Base-by-base conservation (phyloP, 2,888 invertebrate species). In the Lasioglossum lativentre region DNA sequence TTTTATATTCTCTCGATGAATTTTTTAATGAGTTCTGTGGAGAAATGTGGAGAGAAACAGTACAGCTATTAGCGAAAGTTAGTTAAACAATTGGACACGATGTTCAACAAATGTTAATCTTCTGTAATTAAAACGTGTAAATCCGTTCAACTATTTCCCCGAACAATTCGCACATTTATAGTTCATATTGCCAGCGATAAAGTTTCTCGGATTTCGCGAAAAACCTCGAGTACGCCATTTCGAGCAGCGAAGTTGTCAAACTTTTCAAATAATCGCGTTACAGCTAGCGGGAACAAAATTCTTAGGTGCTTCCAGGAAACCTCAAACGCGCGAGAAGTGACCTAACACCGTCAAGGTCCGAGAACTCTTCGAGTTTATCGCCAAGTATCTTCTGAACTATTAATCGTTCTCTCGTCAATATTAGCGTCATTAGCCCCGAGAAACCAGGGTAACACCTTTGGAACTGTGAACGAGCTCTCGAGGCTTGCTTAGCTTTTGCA, bases 381-480 rank as follows among this genome's bases (percentile, higher is more conserved):
- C 2, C 34, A 2, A 19, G 30, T 19, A 34, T 19, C 66, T 0
- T 16, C 34, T 66, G 34, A 66, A 66, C 19, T 66, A 34, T 66
- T 66, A 66, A 66, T 66, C 30, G 19, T 66, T 12, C 16, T 16
- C 34, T 6, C 19, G 16, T 16, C 16, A 1, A 34, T 8, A 34
- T 66, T 66, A 19, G 30, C 34, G 66, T 66, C 66, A 34, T 66
- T 34, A 66, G 34, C 30, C 30, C 34, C 8, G 8, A 5, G n/a
- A 66, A 66, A 66, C 66, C 66, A 66, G 66, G 66, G 30, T 66
- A 66, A 66, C 66, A 34, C 66, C 66, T 66, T 34, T 66, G 34
- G 66, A 66, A 19, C 66, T 34, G 8, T 1, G 66, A 34, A 19
- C 27, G 16, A 66, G 30, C 66, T 66, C 34, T 66, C 34, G 63